Evolutionary conservation across 2,888 invertebrate genomes (phyloP).

Genomic region (Melinaea marsaeus): DNA sequence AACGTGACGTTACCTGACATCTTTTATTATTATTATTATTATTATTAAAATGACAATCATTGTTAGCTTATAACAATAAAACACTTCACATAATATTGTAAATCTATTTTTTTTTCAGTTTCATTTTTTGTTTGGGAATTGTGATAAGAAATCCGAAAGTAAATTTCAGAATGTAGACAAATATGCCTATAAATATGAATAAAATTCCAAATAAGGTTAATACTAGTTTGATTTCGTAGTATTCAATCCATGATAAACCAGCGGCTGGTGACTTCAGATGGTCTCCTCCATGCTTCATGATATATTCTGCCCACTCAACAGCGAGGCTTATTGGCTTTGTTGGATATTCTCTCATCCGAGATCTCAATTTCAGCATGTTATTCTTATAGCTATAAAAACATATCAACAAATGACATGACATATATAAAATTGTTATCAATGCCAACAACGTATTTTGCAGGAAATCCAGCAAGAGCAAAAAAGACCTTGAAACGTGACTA

Average conservation of each 20-base stretch:
- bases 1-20: too few relatives aligned
- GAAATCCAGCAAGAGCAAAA: too few relatives aligned
- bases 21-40: too few relatives aligned
- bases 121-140: slow-evolving; percentile 3
- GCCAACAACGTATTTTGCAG: neutral
- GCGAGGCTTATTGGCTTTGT: slow-evolving; percentile 47
- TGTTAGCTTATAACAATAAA: too few relatives aligned
- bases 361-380: slow-evolving; percentile 31
- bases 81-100: too few relatives aligned
- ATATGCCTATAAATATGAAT: slow-evolving; percentile 6
- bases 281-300: slow-evolving; percentile 58
- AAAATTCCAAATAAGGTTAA: slow-evolving; percentile 9
- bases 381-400: slow-evolving; percentile 32
- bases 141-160: slow-evolving; percentile 1
- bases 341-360: slow-evolving; percentile 33
- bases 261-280: slow-evolving; percentile 57
- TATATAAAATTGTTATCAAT: neutral
- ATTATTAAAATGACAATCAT: too few relatives aligned
- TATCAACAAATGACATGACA: too few relatives aligned
- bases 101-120: slow-evolving; percentile 12
- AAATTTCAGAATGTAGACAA: slow-evolving; percentile 8
- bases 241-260: slow-evolving; percentile 41
- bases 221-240: slow-evolving; percentile 42
- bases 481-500: too few relatives aligned
- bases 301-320: slow-evolving; percentile 71